phyloP scores from a whole-genome alignment of 1,140 invertebrate genomes.

The Heliothis subflexa region DNA sequence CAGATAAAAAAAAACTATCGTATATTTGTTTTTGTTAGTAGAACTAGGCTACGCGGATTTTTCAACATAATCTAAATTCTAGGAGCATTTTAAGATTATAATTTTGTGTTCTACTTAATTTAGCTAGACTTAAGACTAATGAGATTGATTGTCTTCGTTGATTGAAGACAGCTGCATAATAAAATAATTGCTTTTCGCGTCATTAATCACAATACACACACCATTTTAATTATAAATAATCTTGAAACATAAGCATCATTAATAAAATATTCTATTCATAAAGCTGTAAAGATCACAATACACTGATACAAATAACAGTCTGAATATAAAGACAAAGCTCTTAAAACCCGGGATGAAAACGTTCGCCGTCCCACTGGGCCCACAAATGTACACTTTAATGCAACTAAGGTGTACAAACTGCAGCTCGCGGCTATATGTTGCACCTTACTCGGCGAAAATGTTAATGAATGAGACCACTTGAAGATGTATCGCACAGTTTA shows the following conservation, averaged over 20 bases:
- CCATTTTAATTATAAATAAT: too few relatives aligned
- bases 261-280: neutral
- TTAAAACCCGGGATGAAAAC: constrained; percentile 9
- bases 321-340: constrained; percentile 20
- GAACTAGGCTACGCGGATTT: too few relatives aligned
- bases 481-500: neutral
- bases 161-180: too few relatives aligned
- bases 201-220: too few relatives aligned
- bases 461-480: neutral
- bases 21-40: too few relatives aligned
- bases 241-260: neutral
- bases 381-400: constrained; percentile 25
- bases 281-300: neutral
- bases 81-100: too few relatives aligned
- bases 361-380: constrained; percentile 27
- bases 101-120: too few relatives aligned
- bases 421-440: neutral
- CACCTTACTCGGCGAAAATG: neutral
- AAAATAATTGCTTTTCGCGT: too few relatives aligned
- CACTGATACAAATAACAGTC: neutral
- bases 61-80: too few relatives aligned
- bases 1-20: too few relatives aligned
- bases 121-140: too few relatives aligned
- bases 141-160: too few relatives aligned
- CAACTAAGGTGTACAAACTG: constrained; percentile 4